Conservation (phyloP, 2,888 invertebrate genomes). For the Globia sparganii region DNA sequence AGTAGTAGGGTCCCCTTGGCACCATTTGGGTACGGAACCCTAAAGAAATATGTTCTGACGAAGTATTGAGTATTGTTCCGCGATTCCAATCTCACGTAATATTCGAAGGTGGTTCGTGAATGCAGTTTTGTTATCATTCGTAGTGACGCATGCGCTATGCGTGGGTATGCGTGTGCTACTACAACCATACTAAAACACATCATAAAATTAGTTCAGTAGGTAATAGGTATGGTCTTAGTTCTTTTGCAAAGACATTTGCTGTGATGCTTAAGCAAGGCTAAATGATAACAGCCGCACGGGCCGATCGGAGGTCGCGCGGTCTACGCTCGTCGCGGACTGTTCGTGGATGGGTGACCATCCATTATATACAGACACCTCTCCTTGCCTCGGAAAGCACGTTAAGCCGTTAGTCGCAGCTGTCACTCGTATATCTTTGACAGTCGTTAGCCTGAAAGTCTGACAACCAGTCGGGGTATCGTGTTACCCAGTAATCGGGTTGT, state of each 20-base stretch:
- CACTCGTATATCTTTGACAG: background rate
- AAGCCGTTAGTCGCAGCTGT: background rate
- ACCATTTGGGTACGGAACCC: background rate
- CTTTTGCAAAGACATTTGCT: background rate
- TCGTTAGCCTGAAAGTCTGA: background rate
- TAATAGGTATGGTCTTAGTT: background rate
- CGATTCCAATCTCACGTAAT: constrained; percentile 64
- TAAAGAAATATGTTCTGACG: constrained; percentile 35
- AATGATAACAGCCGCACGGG: background rate
- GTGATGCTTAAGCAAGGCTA: background rate
- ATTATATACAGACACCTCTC: background rate
- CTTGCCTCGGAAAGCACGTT: background rate
- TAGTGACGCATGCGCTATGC: constrained; percentile 3
- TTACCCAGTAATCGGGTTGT: background rate
- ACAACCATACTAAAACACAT: too few species aligned
- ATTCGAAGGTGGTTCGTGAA: constrained; percentile 51
- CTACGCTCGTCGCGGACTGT: background rate
- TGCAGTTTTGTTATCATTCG: constrained; percentile 37
- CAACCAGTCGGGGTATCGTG: background rate
- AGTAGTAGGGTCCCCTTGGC: background rate
- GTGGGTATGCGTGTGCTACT: constrained; percentile 10
- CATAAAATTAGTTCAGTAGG: background rate
- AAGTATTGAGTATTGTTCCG: constrained; percentile 56
- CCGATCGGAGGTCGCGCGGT: background rate
- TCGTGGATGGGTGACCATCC: background rate